Base-by-base conservation (phyloP, 2,113 vertebrate genomes). In the Mobula birostris region DNA sequence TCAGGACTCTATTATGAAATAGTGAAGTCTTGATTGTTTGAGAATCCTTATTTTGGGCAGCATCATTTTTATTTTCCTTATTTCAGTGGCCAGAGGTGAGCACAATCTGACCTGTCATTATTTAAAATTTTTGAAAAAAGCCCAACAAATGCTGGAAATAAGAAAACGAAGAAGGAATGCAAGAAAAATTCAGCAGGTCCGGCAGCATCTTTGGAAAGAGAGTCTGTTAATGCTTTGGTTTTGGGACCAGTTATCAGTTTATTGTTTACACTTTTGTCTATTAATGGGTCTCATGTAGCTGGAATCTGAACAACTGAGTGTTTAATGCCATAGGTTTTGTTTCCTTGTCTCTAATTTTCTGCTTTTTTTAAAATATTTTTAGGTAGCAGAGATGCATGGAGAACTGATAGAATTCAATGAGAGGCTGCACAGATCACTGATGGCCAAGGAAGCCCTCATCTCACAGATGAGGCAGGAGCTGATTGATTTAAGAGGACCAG, bases 301-400 rank as follows among this genome's bases (percentile, higher is more conserved):
- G 90, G 72, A 68, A 92, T 92, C 90, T 72, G 24, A 92, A 70
- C 63, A 68, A n/a, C 4, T 32, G 68, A 0, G 0, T 48, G 29
- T 6, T 36, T 0, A 92, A 94, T 36, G 29, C 0, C n/a, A 29
- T 74, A 4, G 93, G 19, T 5, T 94, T 70, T 88, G 5, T 72
- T 63, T 32, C 70, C 48, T 94, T 36, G 2, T 66, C 36, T 32
- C 36, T 82, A 74, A 85, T 29, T 0, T 5, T 63, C 2, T 21
- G 80, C 48, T 0, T 94, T 95, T 40, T 96, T 80, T 96, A 5
- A 2, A 21, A 19, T 24, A 95, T 95, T 96, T 96, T 29, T 96
- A 99, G 99, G 99, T 99, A 94, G 99, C 99, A 0, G 99, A 99
- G 97, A 99, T 99, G 99, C 99, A 99, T 0, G 99, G 99, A 0